Evolutionary conservation across 1,140 invertebrate genomes (phyloP), one percentile per base, ranked within the genome.

Genomic region (Drosophila virilis): DNA sequence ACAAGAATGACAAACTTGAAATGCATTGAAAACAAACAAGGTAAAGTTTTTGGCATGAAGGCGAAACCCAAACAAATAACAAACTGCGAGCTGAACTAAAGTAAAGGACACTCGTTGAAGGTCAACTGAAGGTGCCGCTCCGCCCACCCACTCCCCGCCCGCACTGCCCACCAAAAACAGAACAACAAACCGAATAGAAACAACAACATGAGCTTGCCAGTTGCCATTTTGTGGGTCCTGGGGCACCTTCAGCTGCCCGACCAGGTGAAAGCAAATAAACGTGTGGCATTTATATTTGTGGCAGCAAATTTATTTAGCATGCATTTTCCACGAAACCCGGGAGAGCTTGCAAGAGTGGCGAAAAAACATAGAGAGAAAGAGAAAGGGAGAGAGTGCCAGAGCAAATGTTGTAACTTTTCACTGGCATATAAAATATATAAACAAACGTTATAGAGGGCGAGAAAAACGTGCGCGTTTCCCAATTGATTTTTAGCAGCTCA

Each of bases 241-340:
- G 40, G 32, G 38, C 40, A 54, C 28, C 45, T 52, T 55, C 8
- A 22, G 48, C 28, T 17, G 32, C 37, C 15, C 35, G 48, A 15
- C 46, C 65, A 70, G 66, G 67, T 70, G 78, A 67, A 59, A 74
- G 74, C 55, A 77, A 86, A 83, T 71, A 86, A 88, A 83, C 83
- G 79, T 88, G 82, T 86, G 78, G 81, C 74, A 74, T 82, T 86
- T 88, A 82, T 88, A 82, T 82, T 82, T 86, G 78, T 80, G 82
- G 82, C 75, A 76, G 73, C 74, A 75, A 85, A 85, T 85, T 85
- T 85, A 85, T 85, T 86, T 85, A 67, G 68, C 67, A 66, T 74
- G 78, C 69, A 64, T 62, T 74, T 51, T 50, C 38, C 70, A 59
- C 35, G 28, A 43, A 13, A 15, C 32, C 13, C 17, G 6, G 43